Evolutionary conservation across 2,797 vertebrate genomes (phyloP), one percentile per base, ranked within the genome.

Genomic region (Salarias fasciatus): DNA sequence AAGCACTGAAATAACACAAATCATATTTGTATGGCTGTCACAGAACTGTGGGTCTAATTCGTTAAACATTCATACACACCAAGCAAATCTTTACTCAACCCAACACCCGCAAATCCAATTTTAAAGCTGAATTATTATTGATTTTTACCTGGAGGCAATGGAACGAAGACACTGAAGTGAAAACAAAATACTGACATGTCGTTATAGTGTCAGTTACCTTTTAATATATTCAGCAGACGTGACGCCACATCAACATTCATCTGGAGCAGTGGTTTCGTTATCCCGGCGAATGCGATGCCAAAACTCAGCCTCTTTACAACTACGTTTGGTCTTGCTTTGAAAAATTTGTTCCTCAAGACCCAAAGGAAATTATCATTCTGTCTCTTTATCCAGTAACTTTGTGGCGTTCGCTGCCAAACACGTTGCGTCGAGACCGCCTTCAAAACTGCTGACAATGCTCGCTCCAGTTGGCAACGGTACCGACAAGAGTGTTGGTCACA

Each of bases 41-140:
- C 8, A 57, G 13, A 56, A 42, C 14, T 7, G 44, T 36, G 2
- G 8, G 13, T 4, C 38, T 55, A 30, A 52, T 45, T 63, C 36
- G 49, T 38, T 30, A 28, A 53, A 43, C 14, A 47, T 18, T 33
- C 28, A 11, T 15, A 31, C 15, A 5, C 18, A 3, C 18, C 8
- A 18, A 49, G 18, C 29, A 14, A 59, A 49, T 24, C 11, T 41
- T 48, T 24, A 45, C 13, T 30, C 37, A 14, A 14, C 12, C 11
- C 1, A 8, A 28, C 50, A 33, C 24, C 13, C 35, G 11, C 13
- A 38, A 42, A 56, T 60, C 5, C 30, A 54, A 53, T 35, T 45
- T 31, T 35, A 35, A 36, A 59, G 42, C 36, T 36, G 36, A 14
- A 56, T 37, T 18, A 24, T 35, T 35, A 36, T n/a, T 11, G 47